These are phyloP conservation scores for Drosophila colorata DNA, from an alignment of 2,888 invertebrate species.

Conservation along the genomic window DNA sequence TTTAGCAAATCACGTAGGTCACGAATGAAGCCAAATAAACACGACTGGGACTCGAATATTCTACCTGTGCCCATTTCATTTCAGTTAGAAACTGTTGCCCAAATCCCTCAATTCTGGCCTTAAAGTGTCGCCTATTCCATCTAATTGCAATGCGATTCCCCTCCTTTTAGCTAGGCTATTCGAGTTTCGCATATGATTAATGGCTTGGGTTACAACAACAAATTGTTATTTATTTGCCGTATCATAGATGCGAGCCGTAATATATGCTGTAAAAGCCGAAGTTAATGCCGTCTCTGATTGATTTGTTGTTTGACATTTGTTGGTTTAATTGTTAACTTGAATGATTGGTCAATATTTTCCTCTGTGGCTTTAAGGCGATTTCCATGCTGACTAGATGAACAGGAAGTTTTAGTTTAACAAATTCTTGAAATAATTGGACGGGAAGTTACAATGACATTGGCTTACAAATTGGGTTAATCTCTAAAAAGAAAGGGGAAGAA, in stretches of 20 bases:
- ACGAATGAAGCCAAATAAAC: slow-evolving; percentile 28
- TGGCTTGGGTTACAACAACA: slow-evolving; percentile 40
- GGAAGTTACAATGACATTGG: slow-evolving; percentile 17
- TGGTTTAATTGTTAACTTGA: slow-evolving; percentile 72
- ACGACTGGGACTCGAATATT: neutral
- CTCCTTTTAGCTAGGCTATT: neutral
- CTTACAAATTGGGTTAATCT: slow-evolving; percentile 1
- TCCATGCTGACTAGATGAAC: slow-evolving; percentile 43
- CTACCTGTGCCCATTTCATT: slow-evolving; percentile 21
- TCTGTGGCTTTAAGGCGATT: slow-evolving; percentile 61
- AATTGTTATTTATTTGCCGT: slow-evolving; percentile 33
- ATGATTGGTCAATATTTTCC: slow-evolving; percentile 68
- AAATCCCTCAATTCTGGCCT: neutral
- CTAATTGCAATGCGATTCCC: slow-evolving; percentile 15
- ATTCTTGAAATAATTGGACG: slow-evolving; percentile 35
- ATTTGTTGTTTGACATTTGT: slow-evolving; percentile 67
- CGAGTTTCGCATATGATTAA: slow-evolving; percentile 62
- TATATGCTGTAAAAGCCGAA: slow-evolving; percentile 22
- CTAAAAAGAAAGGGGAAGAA: neutral
- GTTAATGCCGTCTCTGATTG: slow-evolving; percentile 66
- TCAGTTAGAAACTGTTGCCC: neutral
- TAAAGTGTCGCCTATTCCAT: slow-evolving; percentile 6
- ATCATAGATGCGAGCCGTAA: slow-evolving; percentile 22
- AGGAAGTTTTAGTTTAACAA: slow-evolving; percentile 45
- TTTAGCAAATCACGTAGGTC: slow-evolving; percentile 73